Evolutionary conservation across 2,888 invertebrate genomes (phyloP), one percentile per base, ranked within the genome.

Genomic region (Syritta pipiens): DNA sequence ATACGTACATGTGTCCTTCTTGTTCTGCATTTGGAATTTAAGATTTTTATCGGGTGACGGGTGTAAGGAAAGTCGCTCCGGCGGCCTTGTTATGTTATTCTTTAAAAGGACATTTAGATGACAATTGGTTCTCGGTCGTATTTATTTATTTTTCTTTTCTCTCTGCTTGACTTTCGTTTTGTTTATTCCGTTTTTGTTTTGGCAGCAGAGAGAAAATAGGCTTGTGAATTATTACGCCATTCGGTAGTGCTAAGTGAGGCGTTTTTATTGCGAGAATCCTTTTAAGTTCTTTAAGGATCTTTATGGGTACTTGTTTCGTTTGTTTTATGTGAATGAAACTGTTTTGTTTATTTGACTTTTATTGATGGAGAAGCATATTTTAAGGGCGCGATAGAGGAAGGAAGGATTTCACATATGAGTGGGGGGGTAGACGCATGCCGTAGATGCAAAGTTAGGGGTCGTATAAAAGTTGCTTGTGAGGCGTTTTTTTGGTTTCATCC

Each of bases 341-440:
- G 72, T 72, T 77, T 77, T 72, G 72, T 77, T 77, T 77, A 77
- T 77, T 72, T 55, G 72, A 65, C 53, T 77, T 72, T 77, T 77
- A 77, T 77, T 59, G 65, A 55, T 17, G 53, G 59, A 22, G 53
- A 60, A 72, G 40, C 53, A 77, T 77, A 72, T 77, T 77, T 77
- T 53, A 26, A 44, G 32, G 46, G 22, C 10, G 37, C 3, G 26
- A 26, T 28, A n/a, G 37, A 14, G n/a, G 7, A 7, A 6, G 5
- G 37, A 17, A 37, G 7, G 19, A 2, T 14, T 6, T 1, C 37
- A 37, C 10, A 37, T 7, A 35, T 7, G 3, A 37, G 14, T n/a
- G n/a, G n/a, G 35, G 35, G 19, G n/a, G 5, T 19, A 28, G 7
- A 60, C 19, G 19, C 20, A 53, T 20, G 17, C 9, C 32, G 12